Percentiles rank a stretch among this genome's conserved stretches.
These are phyloP conservation scores for Gari tellinella DNA, from an alignment of 2,888 invertebrate genomes.

Conservation along the genomic window DNA sequence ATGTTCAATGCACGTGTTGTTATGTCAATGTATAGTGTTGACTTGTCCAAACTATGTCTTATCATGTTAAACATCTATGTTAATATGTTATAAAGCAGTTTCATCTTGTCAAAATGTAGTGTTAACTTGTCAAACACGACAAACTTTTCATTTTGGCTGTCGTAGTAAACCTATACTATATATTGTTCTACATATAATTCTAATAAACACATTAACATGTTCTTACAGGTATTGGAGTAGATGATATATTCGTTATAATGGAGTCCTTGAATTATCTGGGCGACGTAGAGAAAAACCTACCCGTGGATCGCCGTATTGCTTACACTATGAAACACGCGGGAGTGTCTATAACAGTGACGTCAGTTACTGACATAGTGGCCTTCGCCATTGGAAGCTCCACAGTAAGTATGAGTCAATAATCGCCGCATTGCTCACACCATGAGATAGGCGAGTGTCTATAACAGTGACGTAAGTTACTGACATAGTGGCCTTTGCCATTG, in stretches of 20 bases:
- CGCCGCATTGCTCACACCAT: constrained; percentile 65
- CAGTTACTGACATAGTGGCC: constrained; percentile 92
- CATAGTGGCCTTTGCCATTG: constrained; percentile 91
- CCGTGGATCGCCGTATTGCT: constrained; percentile 65
- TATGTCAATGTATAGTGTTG: too few relatives aligned
- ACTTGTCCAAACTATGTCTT: too few relatives aligned
- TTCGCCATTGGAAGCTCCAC: constrained; percentile 92
- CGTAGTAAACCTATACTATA: too few relatives aligned
- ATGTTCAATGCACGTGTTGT: too few relatives aligned
- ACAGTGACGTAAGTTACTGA: constrained; percentile 93
- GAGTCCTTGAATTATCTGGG: constrained; percentile 67
- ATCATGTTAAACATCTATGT: too few relatives aligned
- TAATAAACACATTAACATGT: too few relatives aligned
- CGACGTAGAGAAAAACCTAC: constrained; percentile 53
- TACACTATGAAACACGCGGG: constrained; percentile 88
- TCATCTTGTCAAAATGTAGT: too few relatives aligned
- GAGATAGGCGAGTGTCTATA: constrained; percentile 90
- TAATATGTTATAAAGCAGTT: too few relatives aligned
- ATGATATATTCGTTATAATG: constrained; percentile 94
- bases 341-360: constrained; percentile 93
- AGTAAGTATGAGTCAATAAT: constrained; percentile 84
- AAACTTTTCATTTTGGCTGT: too few relatives aligned
- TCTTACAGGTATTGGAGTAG: constrained; percentile 86
- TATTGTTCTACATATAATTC: too few relatives aligned
- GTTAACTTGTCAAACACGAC: too few relatives aligned